Evolutionary conservation across 2,888 invertebrate species (phyloP).

Genomic region (Perithous albicinctus): DNA sequence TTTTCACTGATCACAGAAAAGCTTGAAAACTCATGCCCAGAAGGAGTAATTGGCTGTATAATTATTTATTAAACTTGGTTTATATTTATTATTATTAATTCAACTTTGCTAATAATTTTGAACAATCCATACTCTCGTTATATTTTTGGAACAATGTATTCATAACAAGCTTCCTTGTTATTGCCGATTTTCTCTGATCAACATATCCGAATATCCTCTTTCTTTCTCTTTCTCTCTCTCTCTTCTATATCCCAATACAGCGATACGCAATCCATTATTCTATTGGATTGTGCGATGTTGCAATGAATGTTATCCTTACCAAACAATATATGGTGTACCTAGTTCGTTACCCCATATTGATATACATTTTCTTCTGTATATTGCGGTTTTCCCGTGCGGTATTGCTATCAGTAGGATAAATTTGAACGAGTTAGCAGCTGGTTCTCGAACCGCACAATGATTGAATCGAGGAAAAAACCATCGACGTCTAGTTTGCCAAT

Average conservation of each 20-base stretch:
- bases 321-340: conserved; percentile 1
- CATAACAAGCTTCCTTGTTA: too few relatives aligned
- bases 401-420: conserved; percentile 29
- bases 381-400: conserved; percentile 15
- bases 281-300: not conserved
- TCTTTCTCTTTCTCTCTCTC: too few relatives aligned
- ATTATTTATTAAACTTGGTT: too few relatives aligned
- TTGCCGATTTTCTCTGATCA: not conserved
- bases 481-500: conserved; percentile 46
- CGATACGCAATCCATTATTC: not conserved
- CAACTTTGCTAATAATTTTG: too few relatives aligned
- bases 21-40: too few relatives aligned
- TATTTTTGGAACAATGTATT: too few relatives aligned
- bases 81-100: too few relatives aligned
- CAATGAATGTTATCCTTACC: conserved; percentile 6
- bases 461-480: conserved; percentile 40
- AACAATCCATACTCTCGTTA: too few relatives aligned
- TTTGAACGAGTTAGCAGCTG: conserved; percentile 64
- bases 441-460: conserved; percentile 46
- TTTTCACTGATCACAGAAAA: too few relatives aligned
- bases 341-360: not conserved
- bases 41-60: too few relatives aligned
- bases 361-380: conserved; percentile 3
- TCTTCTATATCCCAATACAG: too few relatives aligned
- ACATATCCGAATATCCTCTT: not conserved